Base-by-base conservation (phyloP, 2,888 invertebrate species). In the Nemoura dubitans region DNA sequence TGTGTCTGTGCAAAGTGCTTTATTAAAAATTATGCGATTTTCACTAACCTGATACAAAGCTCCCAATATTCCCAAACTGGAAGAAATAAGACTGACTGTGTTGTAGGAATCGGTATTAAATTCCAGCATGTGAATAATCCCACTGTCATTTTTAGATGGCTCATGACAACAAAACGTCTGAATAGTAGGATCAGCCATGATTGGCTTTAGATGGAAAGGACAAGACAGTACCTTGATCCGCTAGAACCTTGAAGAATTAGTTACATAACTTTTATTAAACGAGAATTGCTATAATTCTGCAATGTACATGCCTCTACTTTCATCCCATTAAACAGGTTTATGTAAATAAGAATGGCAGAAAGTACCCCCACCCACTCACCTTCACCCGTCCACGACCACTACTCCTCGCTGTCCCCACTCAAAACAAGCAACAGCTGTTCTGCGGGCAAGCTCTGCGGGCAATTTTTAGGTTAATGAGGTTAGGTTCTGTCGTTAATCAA, bases 161-260 rank as follows among this genome's bases (percentile, higher is more conserved):
- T 95, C 94, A 90, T 95, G 95, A 90, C 97, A 97, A 91, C 95
- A 95, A 91, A 96, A 96, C 21, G 96, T 96, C 93, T 97, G 96
- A 89, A 96, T 95, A 77, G 96, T 96, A 86, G 97, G 96, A 91
- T 96, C 96, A 59, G 96, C 96, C 96, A 96, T 96, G 29, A 29
- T 78, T 83, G 29, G 82, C 76, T 76, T 7, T 76, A 25, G 76
- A 76, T 25, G 36, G 36, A n/a, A n/a, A n/a, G n/a, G n/a, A n/a
- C n/a, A n/a, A n/a, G n/a, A 6, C 36, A 36, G 10, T 36, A 36
- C 36, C 36, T 36, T 36, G 36, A 36, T 36, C 10, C 36, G 36
- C 10, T 36, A n/a, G 36, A 3, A 36, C 36, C 10, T 36, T 10
- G 36, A 21, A 59, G 59, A 21, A 21, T 59, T n/a, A n/a, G n/a